Conservation (phyloP, 2,113 vertebrate species). For the Porphyrio hochstetteri region DNA sequence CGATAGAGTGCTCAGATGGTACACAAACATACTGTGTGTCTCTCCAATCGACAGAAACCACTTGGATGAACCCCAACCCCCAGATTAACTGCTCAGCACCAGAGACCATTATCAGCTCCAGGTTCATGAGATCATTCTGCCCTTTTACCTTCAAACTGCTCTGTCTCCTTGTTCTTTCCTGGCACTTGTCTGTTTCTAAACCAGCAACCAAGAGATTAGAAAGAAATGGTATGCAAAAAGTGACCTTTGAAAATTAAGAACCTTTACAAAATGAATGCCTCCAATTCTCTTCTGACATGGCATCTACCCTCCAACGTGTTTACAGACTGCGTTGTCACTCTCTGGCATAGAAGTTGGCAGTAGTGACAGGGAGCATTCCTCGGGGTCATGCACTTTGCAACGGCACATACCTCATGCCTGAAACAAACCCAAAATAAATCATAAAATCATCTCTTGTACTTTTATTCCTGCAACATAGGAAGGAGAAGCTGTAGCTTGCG, state of each 20-base stretch:
- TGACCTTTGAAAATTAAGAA: conserved; percentile 39
- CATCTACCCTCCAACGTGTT: background rate
- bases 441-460: background rate
- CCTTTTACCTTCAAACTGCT: background rate
- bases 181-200: conserved; percentile 28
- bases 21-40: background rate
- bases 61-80: background rate
- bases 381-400: conserved; percentile 6
- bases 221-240: conserved; percentile 36
- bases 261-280: background rate
- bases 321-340: background rate
- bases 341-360: background rate
- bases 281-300: conserved; percentile 3
- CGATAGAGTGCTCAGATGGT: background rate
- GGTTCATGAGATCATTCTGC: conserved; percentile 8
- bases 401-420: background rate
- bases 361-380: background rate
- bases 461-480: background rate
- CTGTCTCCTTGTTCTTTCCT: background rate
- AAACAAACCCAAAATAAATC: conserved; percentile 8
- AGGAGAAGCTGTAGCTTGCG: background rate
- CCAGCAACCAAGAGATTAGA: conserved; percentile 10
- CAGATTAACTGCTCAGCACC: background rate
- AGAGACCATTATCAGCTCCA: background rate
- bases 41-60: background rate